Conservation (phyloP, 2,888 invertebrate species). For the Drosophila meridionalis region DNA sequence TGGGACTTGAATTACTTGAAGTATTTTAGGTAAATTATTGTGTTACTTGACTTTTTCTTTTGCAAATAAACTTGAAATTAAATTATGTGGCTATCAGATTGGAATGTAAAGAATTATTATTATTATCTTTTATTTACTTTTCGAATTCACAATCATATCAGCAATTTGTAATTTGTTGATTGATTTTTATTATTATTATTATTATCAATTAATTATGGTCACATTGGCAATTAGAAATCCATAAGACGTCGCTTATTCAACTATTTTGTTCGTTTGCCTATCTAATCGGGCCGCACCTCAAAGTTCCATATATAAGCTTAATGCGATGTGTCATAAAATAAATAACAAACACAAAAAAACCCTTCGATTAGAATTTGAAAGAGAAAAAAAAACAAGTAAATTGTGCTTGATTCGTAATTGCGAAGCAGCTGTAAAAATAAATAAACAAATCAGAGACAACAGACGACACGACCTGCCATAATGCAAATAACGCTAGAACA, state of each 20-base stretch:
- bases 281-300: slow-evolving; percentile 24
- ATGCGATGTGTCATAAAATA: slow-evolving; percentile 22
- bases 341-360: neutral
- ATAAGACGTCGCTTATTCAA: slow-evolving; percentile 20
- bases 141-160: neutral
- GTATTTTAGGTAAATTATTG: too few species aligned
- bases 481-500: slow-evolving; percentile 17
- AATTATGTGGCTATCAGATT: too few species aligned
- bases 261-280: slow-evolving; percentile 32
- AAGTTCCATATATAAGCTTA: slow-evolving; percentile 17
- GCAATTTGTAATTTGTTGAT: neutral
- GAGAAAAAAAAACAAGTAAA: neutral
- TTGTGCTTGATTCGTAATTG: slow-evolving; percentile 16
- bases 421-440: slow-evolving; percentile 12
- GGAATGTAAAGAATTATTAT: neutral
- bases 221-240: slow-evolving; percentile 28
- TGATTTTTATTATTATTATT: too few species aligned
- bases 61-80: neutral
- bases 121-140: neutral
- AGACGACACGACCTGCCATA: slow-evolving; percentile 48
- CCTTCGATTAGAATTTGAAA: slow-evolving; percentile 18
- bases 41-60: neutral
- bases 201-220: slow-evolving; percentile 14
- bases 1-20: too few species aligned
- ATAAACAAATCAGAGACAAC: slow-evolving; percentile 15